Conservation (phyloP, 1,140 invertebrate genomes). For the Heliconius hewitsoni region DNA sequence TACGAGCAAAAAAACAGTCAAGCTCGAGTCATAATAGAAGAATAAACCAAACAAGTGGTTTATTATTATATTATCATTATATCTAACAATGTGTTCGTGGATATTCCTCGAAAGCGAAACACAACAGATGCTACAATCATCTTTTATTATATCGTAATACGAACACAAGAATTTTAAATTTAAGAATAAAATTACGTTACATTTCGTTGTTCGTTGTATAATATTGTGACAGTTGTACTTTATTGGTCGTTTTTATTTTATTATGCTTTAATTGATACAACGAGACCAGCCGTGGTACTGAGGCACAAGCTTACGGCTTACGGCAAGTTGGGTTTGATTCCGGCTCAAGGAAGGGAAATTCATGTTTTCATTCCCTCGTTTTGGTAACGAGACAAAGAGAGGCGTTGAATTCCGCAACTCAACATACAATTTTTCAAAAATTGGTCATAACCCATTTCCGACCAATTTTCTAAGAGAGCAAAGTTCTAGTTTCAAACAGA, state of each 20-base stretch:
- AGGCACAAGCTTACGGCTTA: neutral
- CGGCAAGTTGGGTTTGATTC: neutral
- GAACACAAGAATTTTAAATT: neutral
- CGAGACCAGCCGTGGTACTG: neutral
- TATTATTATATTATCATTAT: no score
- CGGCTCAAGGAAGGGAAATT: neutral
- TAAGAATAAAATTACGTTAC: neutral
- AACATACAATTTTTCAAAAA: neutral
- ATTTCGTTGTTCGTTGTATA: neutral
- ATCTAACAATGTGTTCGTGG: neutral
- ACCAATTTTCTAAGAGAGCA: no score
- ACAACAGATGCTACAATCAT: conserved; percentile 6
- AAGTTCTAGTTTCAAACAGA: no score
- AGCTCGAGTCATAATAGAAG: neutral
- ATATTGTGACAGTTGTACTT: conserved; percentile 5
- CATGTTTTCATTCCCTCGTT: neutral
- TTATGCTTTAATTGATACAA: neutral
- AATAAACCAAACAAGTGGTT: neutral
- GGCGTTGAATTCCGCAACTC: neutral
- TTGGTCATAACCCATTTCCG: no score
- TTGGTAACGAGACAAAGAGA: neutral
- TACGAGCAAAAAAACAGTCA: no score
- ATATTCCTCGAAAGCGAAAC: neutral
- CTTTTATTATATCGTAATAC: neutral
- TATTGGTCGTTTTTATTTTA: neutral